Evolutionary conservation across 2,113 vertebrate species (phyloP), one percentile per base, ranked within the genome.

Genomic region (Benitochromis conjunctus): DNA sequence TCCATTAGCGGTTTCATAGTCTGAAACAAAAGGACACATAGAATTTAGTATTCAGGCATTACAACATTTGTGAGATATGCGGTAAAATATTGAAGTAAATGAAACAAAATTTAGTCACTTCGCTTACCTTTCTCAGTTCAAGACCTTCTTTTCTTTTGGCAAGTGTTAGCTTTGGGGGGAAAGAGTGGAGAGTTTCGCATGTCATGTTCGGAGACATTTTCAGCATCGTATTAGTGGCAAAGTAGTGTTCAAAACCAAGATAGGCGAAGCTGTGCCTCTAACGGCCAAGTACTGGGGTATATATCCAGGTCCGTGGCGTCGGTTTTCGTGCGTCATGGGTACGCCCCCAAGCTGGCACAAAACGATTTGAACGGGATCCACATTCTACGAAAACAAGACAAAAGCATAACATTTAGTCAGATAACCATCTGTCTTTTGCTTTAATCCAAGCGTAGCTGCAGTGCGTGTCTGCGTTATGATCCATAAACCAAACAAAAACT

Each of bases 1-100:
- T 97, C 97, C 97, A 97, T 95, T 84, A 97, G 84, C 1, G 97
- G 97, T 88, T 98, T 98, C 88, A 98, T 96, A 84, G 95, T 97
- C 97, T 98, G 95, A 14, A 76, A 91, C 76, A 71, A 71, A 71
- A 87, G 4, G 84, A 57, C 3, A 84, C 9, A 83, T 3, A 18
- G 24, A 3, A 74, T 81, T 92, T 76, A 94, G 31, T 24, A 80
- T 62, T 29, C 38, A 1, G 1, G 53, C 29, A 53, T 24, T 14
- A 4, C 11, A 41, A 48, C 4, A 4, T 46, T 5, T 19, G 46
- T 4, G 36, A 69, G 2, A 54, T 6, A 79, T 9, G 0, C 11
- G 12, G 1, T 8, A 16, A 56, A 38, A 55, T 5, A 5, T 4
- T 12, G 16, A 71, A 46, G 43, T n/a, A 34, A 41, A 51, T 29